phyloP scores from a whole-genome alignment of 2,113 vertebrate species.

The Melanocharis versteri region DNA sequence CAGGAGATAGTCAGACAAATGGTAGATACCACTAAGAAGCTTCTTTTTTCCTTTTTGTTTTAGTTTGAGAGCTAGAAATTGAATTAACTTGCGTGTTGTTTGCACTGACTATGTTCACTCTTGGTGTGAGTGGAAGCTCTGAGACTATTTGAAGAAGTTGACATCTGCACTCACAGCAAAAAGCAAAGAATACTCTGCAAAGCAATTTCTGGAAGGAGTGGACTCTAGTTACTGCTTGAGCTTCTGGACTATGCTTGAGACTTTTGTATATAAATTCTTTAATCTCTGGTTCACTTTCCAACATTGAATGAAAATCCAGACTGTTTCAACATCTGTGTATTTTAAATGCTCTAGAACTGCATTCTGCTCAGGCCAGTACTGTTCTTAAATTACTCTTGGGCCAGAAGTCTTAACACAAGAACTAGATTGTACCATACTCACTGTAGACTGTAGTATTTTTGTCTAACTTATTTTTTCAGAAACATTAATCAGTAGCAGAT shows the following conservation, averaged over 20 bases:
- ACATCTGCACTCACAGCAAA: neutral
- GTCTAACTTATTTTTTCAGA: slow-evolving; percentile 25
- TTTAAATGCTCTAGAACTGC: neutral
- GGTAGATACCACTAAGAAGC: neutral
- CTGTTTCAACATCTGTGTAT: neutral
- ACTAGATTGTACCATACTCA: neutral
- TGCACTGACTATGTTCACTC: slow-evolving; percentile 14
- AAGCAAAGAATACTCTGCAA: neutral
- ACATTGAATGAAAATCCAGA: neutral
- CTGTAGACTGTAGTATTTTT: neutral
- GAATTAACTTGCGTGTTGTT: neutral
- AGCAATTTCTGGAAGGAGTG: neutral
- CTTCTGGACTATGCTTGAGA: neutral
- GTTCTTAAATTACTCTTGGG: neutral
- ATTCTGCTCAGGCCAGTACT: neutral
- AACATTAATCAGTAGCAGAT: neutral
- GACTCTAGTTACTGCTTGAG: neutral
- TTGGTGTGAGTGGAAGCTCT: neutral
- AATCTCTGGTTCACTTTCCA: neutral
- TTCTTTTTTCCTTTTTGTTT: neutral
- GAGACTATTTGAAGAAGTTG: neutral
- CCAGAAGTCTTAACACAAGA: slow-evolving; percentile 6
- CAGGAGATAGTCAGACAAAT: neutral
- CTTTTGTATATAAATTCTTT: neutral
- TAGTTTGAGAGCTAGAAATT: neutral